Percentiles rank a stretch among this genome's conserved stretches.
Evolutionary conservation across 2,888 invertebrate species (phyloP).

Genomic region (Rhyacophila evoluta): DNA sequence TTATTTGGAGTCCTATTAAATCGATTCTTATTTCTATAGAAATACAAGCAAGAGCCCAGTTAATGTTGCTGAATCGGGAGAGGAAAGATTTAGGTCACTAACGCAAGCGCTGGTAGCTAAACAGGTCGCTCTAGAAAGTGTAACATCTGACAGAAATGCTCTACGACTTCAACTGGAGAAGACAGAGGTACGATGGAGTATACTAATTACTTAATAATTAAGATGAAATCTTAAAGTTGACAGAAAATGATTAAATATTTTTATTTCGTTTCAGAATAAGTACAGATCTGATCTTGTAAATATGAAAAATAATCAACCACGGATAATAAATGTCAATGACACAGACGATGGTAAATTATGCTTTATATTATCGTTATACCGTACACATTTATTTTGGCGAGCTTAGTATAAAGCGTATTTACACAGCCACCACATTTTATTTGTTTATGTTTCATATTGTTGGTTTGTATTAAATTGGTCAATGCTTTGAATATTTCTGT

Average conservation of each 20-base stretch:
- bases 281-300: slow-evolving; percentile 70
- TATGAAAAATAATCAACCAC: slow-evolving; percentile 67
- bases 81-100: slow-evolving; percentile 67
- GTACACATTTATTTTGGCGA: too few relatives aligned
- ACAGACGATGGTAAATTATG: slow-evolving; percentile 73
- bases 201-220: slow-evolving; percentile 29
- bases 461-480: too few relatives aligned
- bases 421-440: too few relatives aligned
- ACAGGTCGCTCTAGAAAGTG: slow-evolving; percentile 80
- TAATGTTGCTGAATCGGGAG: slow-evolving; percentile 57
- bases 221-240: slow-evolving; percentile 34
- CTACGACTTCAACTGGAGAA: slow-evolving; percentile 80
- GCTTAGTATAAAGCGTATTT: too few relatives aligned
- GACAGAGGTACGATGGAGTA: slow-evolving; percentile 67
- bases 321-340: slow-evolving; percentile 72
- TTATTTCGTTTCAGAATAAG: slow-evolving; percentile 58
- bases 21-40: not conserved
- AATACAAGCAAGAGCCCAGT: slow-evolving; percentile 56
- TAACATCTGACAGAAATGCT: slow-evolving; percentile 83
- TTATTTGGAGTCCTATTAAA: too few relatives aligned
- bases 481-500: too few relatives aligned
- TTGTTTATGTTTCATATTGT: too few relatives aligned
- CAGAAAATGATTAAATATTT: too few relatives aligned
- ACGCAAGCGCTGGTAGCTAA: slow-evolving; percentile 84
- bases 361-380: too few relatives aligned